Percentiles rank a stretch among this genome's conserved stretches.
These are phyloP conservation scores for Cataglyphis albicans DNA, from an alignment of 2,888 invertebrate species.

Conservation along the genomic window DNA sequence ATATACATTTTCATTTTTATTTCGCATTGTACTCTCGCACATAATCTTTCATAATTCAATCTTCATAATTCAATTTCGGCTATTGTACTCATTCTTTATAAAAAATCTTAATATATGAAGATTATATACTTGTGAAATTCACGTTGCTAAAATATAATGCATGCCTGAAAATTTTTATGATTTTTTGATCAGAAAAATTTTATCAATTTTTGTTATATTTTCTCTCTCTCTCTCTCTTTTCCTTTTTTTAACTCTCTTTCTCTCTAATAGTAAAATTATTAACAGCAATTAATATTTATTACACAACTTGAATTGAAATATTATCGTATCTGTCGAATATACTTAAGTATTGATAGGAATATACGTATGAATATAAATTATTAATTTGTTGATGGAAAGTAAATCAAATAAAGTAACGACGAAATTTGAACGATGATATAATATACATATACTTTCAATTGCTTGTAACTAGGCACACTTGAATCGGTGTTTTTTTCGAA, in stretches of 20 bases:
- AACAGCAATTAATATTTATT: not conserved
- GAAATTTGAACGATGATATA: not conserved
- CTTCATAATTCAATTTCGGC: not conserved
- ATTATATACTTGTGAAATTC: not conserved
- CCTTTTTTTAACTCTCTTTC: too few species aligned
- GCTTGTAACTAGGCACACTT: slow-evolving; percentile 12
- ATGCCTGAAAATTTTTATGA: not conserved
- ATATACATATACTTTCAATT: slow-evolving; percentile 14
- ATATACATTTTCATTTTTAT: slow-evolving; percentile 6
- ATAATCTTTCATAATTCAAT: too few species aligned
- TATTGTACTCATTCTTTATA: not conserved
- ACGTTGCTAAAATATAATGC: not conserved
- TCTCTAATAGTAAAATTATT: not conserved
- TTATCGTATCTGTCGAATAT: not conserved
- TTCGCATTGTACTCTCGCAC: not conserved
- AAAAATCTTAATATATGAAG: not conserved
- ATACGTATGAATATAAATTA: not conserved
- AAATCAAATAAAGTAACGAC: not conserved
- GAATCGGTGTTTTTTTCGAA: slow-evolving; percentile 10
- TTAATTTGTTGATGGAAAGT: not conserved
- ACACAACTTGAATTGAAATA: not conserved
- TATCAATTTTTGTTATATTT: not conserved
- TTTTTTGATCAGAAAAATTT: not conserved
- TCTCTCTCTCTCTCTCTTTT: too few species aligned
- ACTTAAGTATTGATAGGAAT: not conserved